Evolutionary conservation across 2,888 invertebrate genomes (phyloP).

Genomic region (Apomyelois bistriatella): DNA sequence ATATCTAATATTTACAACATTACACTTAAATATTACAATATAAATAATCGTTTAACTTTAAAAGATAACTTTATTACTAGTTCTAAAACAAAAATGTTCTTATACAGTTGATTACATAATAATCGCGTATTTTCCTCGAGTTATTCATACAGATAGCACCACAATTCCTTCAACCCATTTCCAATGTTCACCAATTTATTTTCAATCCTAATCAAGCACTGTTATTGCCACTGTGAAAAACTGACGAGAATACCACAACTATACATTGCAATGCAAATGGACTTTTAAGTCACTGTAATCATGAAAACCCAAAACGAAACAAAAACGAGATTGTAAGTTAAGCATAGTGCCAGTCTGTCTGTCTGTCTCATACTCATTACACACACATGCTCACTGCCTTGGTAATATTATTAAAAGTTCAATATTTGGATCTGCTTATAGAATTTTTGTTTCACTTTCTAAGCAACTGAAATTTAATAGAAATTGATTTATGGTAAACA

Average conservation of each 20-base stretch:
- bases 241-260: conserved; percentile 4
- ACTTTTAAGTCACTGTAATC: too few species aligned
- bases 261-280: background rate
- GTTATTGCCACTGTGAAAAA: conserved; percentile 19
- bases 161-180: conserved; percentile 60
- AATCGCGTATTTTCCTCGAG: conserved; percentile 16
- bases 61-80: conserved; percentile 18
- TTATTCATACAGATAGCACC: conserved; percentile 67
- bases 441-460: too few species aligned
- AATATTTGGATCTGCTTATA: too few species aligned
- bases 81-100: conserved; percentile 17
- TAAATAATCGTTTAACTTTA: conserved; percentile 21
- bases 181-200: conserved; percentile 28
- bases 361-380: too few species aligned
- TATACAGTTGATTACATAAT: background rate
- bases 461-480: too few species aligned
- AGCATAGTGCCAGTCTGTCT: background rate
- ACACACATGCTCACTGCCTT: too few species aligned
- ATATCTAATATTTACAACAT: conserved; percentile 11
- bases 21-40: conserved; percentile 20
- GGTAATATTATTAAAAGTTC: too few species aligned
- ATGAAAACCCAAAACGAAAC: too few species aligned
- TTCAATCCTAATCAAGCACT: conserved; percentile 21
- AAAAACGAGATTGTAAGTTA: too few species aligned
- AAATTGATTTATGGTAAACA: too few species aligned